Base-by-base conservation (phyloP, 2,888 invertebrate species). In the Trichogramma dendrolimi region DNA sequence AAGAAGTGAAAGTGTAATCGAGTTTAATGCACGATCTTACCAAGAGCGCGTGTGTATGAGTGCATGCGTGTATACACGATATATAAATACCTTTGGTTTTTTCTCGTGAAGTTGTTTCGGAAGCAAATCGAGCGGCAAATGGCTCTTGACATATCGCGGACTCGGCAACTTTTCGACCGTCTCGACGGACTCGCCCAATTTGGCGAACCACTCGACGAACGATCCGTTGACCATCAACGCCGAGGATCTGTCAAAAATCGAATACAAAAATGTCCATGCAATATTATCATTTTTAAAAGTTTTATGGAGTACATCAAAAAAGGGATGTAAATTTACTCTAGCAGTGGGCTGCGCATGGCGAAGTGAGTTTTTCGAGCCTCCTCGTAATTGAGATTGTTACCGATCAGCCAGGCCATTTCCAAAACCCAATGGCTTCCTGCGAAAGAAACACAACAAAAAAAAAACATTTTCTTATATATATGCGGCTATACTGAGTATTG, bases 401-500 rank as follows among this genome's bases (percentile, higher is more conserved):
- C 87, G 62, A 96, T 85, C n/a, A 94, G 83, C 90, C 94, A 96
- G 3, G 92, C 86, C 87, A 96, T 93, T 82, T 96, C 95, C 74
- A 94, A 94, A 0, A 90, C 87, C 95, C 95, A 96, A 1, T 95
- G 95, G 38, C 94, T 94, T 10, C 91, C 91, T 91, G 46, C 6
- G 14, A 14, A 14, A 14, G 14, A 10, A 61, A 59, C 42, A 43
- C 57, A 40, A 56, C 51, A 51, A 54, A 54, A 54, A 14, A n/a
- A n/a, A n/a, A n/a, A n/a, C n/a, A n/a, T n/a, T n/a, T n/a, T n/a
- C n/a, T n/a, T n/a, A n/a, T n/a, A n/a, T n/a, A n/a, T n/a, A n/a
- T n/a, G n/a, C n/a, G n/a, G n/a, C n/a, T n/a, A n/a, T n/a, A n/a
- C n/a, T n/a, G n/a, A n/a, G n/a, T n/a, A n/a, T n/a, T n/a, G n/a